These are phyloP conservation scores for Piprites chloris DNA, from an alignment of 2,113 vertebrate genomes.

Conservation along the genomic window DNA sequence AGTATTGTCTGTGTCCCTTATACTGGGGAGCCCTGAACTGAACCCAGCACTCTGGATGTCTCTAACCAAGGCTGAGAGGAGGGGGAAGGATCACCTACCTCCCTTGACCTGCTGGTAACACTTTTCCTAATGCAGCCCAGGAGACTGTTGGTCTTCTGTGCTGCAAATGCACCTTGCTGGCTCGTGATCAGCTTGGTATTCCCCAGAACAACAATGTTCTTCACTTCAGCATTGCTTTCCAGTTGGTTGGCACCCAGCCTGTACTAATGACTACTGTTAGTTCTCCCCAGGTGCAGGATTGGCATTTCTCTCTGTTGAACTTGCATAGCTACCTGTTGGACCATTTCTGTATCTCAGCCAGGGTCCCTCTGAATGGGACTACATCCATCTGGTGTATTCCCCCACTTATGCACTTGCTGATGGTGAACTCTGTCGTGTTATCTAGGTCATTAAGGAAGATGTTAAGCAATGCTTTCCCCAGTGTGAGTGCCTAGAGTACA, in stretches of 20 bases:
- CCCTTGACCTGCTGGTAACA: fast-evolving
- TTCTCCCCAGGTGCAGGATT: not conserved
- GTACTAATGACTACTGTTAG: not conserved
- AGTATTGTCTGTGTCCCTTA: not conserved
- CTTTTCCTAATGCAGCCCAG: not conserved
- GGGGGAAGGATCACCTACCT: not conserved
- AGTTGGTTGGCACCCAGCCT: not conserved
- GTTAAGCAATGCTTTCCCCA: not conserved
- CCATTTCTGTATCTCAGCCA: not conserved
- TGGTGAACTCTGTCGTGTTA: not conserved
- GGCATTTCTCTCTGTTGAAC: not conserved
- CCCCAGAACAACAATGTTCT: not conserved
- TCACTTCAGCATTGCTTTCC: not conserved
- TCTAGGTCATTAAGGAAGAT: not conserved
- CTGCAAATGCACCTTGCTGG: not conserved
- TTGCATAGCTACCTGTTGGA: not conserved
- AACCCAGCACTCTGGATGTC: not conserved
- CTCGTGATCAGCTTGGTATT: not conserved
- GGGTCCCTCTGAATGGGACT: not conserved
- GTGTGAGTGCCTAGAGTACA: not conserved
- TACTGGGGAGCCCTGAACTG: not conserved
- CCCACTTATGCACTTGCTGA: not conserved
- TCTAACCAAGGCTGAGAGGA: not conserved
- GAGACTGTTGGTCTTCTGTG: not conserved
- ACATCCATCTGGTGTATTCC: not conserved